These are phyloP conservation scores for Syrista parreyssii DNA, from an alignment of 2,888 invertebrate genomes.

Conservation along the genomic window DNA sequence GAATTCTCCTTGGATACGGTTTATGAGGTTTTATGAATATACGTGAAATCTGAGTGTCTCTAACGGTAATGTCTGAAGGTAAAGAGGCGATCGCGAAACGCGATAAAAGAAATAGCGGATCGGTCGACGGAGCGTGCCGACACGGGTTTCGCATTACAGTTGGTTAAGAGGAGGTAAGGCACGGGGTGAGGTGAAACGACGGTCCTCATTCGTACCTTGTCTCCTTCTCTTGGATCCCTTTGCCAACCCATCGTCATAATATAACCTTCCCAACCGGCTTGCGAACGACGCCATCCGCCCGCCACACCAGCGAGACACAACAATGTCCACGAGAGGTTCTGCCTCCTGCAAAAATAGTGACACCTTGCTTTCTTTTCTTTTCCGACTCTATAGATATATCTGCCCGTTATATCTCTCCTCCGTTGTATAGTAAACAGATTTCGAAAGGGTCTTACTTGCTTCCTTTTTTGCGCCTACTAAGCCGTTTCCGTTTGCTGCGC, in stretches of 20 bases:
- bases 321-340: constrained; percentile 35
- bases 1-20: background rate
- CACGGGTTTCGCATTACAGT: constrained; percentile 50
- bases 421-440: constrained; percentile 35
- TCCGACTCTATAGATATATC: constrained; percentile 15
- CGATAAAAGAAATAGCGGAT: constrained; percentile 8
- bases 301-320: constrained; percentile 23
- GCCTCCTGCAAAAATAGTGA: constrained; percentile 14
- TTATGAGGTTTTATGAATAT: background rate
- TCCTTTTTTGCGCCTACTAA: background rate
- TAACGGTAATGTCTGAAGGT: background rate
- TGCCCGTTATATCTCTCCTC: constrained; percentile 27
- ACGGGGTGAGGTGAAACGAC: background rate
- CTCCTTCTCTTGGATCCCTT: background rate
- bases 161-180: background rate
- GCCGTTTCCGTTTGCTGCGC: background rate
- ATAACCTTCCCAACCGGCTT: background rate
- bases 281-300: background rate
- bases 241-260: background rate
- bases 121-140: constrained; percentile 32
- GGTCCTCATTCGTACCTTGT: constrained; percentile 7
- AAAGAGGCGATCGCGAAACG: background rate
- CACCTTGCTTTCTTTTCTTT: constrained; percentile 23
- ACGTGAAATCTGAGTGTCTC: background rate
- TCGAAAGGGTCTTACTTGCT: constrained; percentile 1